Evolutionary conservation across 2,113 vertebrate genomes (phyloP).

Genomic region (Platycercus adscitus): DNA sequence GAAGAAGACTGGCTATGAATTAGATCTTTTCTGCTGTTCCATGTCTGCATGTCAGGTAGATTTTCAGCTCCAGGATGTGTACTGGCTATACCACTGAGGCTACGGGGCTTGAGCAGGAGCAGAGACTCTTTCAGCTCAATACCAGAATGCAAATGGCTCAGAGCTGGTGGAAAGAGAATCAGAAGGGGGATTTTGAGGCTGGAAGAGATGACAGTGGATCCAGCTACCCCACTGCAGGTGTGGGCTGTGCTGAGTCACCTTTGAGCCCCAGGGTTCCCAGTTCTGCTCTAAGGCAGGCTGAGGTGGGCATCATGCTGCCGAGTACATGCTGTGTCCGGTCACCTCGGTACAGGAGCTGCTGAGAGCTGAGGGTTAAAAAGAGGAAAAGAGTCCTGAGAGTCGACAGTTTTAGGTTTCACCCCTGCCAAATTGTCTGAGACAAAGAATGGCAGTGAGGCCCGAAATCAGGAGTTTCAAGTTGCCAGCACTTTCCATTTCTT

Average conservation of each 20-base stretch:
- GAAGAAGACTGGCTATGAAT: neutral
- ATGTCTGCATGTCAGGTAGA: neutral
- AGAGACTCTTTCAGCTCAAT: neutral
- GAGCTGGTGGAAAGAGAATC: neutral
- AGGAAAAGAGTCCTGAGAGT: neutral
- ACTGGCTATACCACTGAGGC: neutral
- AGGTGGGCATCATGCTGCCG: rapidly evolving
- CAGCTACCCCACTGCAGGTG: neutral
- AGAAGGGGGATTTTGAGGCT: neutral
- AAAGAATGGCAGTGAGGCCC: conserved; percentile 31
- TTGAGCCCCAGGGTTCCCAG: neutral
- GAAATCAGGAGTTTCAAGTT: neutral
- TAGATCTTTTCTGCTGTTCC: neutral
- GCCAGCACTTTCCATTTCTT: neutral
- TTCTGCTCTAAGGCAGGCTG: neutral
- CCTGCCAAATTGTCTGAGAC: conserved; percentile 38
- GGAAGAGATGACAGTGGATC: neutral
- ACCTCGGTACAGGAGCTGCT: neutral
- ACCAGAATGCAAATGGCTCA: neutral
- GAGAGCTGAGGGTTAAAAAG: neutral
- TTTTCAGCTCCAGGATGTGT: neutral
- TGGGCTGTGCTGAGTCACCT: neutral
- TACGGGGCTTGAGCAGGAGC: neutral
- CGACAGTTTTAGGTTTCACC: neutral
- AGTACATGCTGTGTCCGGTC: rapidly evolving